Base-by-base conservation (phyloP, 2,888 invertebrate genomes). In the Synanthedon formicaeformis region DNA sequence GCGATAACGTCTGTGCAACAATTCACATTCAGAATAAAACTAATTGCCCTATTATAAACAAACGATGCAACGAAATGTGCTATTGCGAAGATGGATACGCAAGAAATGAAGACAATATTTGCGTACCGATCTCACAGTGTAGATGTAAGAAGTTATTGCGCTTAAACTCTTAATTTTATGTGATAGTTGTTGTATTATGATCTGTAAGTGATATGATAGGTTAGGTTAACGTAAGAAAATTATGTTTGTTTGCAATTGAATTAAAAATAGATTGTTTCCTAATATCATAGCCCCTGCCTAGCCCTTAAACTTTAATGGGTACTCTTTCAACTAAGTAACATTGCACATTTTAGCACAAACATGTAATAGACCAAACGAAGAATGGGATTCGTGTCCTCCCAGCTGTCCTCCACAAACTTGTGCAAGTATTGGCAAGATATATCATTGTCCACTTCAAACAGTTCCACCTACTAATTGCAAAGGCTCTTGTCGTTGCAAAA, bases 1-100 rank as follows among this genome's bases (percentile, higher is more conserved):
- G 75, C 48, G 74, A 75, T 53, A 73, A 68, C 27, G 65, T 64
- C 0, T 75, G 75, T 12, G 55, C 45, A 0, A 66, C 62, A 3
- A 50, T 73, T 5, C 52, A 59, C 1, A 52, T 58, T 48, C 61
- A 62, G 51, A 68, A 54, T 41, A 64, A 67, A 34, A 54, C 60
- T 1, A 55, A 60, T 14, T 75, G 75, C 27, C 71, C 67, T 0
- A 70, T 72, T 4, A 0, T 60, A 0, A 73, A 68, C 18, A 57
- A 67, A n/a, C 51, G 52, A 27, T 74, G 74, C 54, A 69, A 66
- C 16, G 56, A 65, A 27, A 64, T 27, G 61, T 75, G 75, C 52
- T 75, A 75, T 55, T 75, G 75, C 53, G 62, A 67, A 18, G 54
- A 61, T 2, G 67, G 65, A 18, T 73, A 69, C 51, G 75, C 75